phyloP scores from a whole-genome alignment of 30 jellyfish, hydroid and myxozoan genomes.

The Turritopsis rubra region DNA sequence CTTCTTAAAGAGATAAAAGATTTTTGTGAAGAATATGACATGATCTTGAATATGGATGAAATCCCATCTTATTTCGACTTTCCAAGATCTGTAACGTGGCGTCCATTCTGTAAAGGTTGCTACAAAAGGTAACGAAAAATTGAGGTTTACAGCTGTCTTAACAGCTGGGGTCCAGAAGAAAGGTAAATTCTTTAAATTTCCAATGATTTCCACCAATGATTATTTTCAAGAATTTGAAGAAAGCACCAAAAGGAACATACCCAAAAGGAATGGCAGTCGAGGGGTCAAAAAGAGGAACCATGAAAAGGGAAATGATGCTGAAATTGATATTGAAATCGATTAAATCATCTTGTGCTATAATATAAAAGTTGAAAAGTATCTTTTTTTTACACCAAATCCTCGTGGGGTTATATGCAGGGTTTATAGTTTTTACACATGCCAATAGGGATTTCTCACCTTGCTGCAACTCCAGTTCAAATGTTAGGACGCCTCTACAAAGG shows the following conservation, averaged over 20 bases:
- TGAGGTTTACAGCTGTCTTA: neutral
- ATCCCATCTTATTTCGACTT: neutral
- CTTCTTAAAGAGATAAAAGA: neutral
- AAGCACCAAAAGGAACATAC: neutral
- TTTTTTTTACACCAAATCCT: too few species aligned
- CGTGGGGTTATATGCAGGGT: too few species aligned
- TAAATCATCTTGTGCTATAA: too few species aligned
- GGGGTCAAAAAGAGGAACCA: neutral
- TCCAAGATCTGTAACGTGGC: neutral
- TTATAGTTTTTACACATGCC: too few species aligned
- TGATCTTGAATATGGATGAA: neutral
- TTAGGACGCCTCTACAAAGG: too few species aligned
- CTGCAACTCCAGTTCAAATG: too few species aligned
- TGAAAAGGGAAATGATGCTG: neutral
- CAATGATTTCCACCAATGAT: neutral
- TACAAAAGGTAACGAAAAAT: neutral
- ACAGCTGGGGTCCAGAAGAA: neutral
- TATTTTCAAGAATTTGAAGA: neutral
- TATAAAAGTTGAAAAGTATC: too few species aligned
- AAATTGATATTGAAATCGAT: too few species aligned
- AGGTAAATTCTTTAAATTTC: too few species aligned
- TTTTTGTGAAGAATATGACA: neutral
- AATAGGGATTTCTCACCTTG: too few species aligned
- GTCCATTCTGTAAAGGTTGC: neutral
- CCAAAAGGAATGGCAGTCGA: neutral